Conservation (phyloP, 1,140 invertebrate genomes). For the Drosophila sproati region DNA sequence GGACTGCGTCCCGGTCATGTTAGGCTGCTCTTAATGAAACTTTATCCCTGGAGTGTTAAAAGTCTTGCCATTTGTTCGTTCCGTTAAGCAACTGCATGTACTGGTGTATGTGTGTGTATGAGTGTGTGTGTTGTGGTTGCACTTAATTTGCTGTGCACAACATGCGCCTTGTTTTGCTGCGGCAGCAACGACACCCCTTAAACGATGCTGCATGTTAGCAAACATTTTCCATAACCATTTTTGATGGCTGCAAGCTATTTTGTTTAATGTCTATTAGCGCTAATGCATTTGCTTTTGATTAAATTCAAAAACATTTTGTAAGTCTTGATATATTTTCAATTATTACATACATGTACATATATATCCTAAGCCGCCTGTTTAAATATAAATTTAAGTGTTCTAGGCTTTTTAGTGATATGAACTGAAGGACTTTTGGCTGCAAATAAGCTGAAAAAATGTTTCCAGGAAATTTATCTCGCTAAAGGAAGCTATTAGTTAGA, state of each 20-base stretch:
- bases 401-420: too few species aligned
- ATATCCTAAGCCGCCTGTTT: too few species aligned
- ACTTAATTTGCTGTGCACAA: conserved; percentile 55
- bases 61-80: conserved; percentile 69
- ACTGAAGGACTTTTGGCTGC: too few species aligned
- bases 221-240: conserved; percentile 15
- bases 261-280: too few species aligned
- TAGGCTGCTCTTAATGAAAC: conserved; percentile 76
- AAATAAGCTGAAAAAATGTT: too few species aligned
- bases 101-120: conserved; percentile 8
- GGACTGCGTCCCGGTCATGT: conserved; percentile 47
- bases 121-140: conserved; percentile 37
- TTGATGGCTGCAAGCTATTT: conserved; percentile 1
- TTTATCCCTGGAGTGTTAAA: conserved; percentile 80
- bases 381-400: too few species aligned
- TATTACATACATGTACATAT: too few species aligned
- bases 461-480: too few species aligned
- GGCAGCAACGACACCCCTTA: conserved; percentile 26
- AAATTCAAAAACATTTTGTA: background rate
- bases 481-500: too few species aligned
- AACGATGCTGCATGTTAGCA: background rate
- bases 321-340: too few species aligned
- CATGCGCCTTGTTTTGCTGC: conserved; percentile 28
- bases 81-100: conserved; percentile 33
- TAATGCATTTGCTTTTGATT: background rate